A percentile compares a stretch with the other conserved stretches of the same genome.
phyloP scores from a whole-genome alignment of 2,797 vertebrate species.

The Rousettus madagascariensis region DNA sequence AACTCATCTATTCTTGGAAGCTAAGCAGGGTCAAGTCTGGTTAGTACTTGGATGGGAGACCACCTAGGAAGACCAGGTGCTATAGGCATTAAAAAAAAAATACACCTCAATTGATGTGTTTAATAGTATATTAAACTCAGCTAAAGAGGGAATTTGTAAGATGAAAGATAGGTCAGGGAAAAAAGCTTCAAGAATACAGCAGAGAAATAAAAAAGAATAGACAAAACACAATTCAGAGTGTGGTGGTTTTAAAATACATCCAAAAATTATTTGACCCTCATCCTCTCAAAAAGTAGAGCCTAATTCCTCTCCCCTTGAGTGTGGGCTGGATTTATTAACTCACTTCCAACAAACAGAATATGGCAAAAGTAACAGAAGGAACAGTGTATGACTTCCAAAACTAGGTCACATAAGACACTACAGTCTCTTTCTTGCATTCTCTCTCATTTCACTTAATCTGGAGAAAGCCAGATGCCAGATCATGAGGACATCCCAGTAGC shows the following conservation, averaged over 20 bases:
- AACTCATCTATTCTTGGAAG: too few species aligned
- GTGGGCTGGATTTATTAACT: not conserved
- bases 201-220: not conserved
- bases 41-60: too few species aligned
- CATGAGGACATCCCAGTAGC: not conserved
- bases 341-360: not conserved
- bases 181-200: not conserved
- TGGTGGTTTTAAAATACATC: not conserved
- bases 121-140: not conserved
- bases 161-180: not conserved
- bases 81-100: too few species aligned
- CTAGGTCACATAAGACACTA: not conserved
- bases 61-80: too few species aligned
- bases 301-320: not conserved
- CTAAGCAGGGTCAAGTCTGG: too few species aligned
- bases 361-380: not conserved
- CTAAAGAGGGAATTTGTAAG: not conserved
- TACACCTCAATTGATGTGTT: not conserved
- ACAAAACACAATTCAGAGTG: not conserved
- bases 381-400: not conserved
- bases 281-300: not conserved
- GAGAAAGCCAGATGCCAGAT: not conserved
- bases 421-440: not conserved
- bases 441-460: not conserved
- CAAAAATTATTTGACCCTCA: not conserved